Evolutionary conservation across 2,888 invertebrate genomes (phyloP), one percentile per base, ranked within the genome.

Genomic region (Sepiola atlantica): DNA sequence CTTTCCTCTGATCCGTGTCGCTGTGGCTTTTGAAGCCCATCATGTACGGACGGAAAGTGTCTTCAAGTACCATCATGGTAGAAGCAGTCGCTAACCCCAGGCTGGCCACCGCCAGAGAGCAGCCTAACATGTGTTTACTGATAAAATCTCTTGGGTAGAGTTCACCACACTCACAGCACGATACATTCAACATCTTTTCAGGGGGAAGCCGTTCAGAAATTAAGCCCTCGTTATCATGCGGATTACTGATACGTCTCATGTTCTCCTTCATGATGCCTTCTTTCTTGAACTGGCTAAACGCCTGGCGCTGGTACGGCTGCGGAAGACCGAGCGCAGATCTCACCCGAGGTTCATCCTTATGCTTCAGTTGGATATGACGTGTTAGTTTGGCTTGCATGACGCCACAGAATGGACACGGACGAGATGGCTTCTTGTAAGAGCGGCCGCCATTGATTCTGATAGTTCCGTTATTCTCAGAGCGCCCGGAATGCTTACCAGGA

Each of bases 351-450:
- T 92, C 92, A 6, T 92, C 28, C 55, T 92, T 92, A n/a, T 92
- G 92, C 28, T 92, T 92, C 28, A 92, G 54, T 20, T 92, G 45
- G n/a, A 92, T 92, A 32, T 92, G 92, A 12, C 92, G 20, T 18
- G 92, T 92, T 28, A 92, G 92, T 92, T 92, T 92, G 12, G 92
- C 92, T 28, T 92, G 92, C 92, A 92, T 92, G 28, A 92, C n/a
- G 32, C 54, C 92, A 92, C 92, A 92, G 28, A 92, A 92, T 6
- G 92, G 92, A 55, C 92, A 92, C 32, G 54, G 92, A 92, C 92
- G 92, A 55, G 35, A 92, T 8, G 92, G 92, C 45, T 92, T 92
- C 55, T 92, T 92, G 92, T 92, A 92, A 92, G 92, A 92, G n/a
- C 45, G 45, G 54, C n/a, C 55, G 8, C 77, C n/a, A n/a, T 16